Evolutionary conservation across 2,888 invertebrate genomes (phyloP).

Genomic region (Epirrhoe tristata): DNA sequence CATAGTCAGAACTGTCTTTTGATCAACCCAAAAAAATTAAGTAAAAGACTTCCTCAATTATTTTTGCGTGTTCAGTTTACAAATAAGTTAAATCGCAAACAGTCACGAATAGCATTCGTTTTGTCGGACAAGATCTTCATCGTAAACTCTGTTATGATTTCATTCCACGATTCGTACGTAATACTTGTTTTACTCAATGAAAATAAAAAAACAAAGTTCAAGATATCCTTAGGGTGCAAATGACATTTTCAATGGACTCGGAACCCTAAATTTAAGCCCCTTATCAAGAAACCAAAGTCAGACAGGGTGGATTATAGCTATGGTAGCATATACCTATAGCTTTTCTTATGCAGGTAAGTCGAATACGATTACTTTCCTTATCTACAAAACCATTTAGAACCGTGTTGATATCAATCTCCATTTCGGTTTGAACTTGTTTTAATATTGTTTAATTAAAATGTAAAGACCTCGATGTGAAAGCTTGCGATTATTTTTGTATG

Average conservation of each 20-base stretch:
- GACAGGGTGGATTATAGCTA: conserved; percentile 31
- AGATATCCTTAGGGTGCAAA: conserved; percentile 41
- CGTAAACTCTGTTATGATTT: conserved; percentile 27
- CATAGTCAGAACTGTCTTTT: neutral
- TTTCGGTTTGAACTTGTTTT: neutral
- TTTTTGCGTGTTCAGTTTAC: conserved; percentile 22
- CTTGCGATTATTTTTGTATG: neutral
- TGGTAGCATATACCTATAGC: conserved; percentile 6
- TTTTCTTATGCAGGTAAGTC: conserved; percentile 16
- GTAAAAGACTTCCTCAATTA: conserved; percentile 2
- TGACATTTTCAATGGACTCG: conserved; percentile 43
- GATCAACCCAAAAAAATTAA: neutral
- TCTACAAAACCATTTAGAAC: conserved; percentile 4
- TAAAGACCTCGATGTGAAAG: neutral
- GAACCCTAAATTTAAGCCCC: conserved; percentile 42
- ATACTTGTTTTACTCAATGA: conserved; percentile 11
- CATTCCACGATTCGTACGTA: conserved; percentile 18
- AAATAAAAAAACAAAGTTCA: conserved; percentile 39
- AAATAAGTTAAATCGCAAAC: conserved; percentile 23
- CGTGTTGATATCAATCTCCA: conserved; percentile 8
- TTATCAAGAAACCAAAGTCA: conserved; percentile 41
- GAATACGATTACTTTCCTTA: conserved; percentile 12
- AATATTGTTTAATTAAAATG: neutral
- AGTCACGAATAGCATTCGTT: conserved; percentile 23
- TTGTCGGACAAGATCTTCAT: conserved; percentile 24